Base-by-base conservation (phyloP, 2,797 vertebrate species). In the Dermochelys coriacea region DNA sequence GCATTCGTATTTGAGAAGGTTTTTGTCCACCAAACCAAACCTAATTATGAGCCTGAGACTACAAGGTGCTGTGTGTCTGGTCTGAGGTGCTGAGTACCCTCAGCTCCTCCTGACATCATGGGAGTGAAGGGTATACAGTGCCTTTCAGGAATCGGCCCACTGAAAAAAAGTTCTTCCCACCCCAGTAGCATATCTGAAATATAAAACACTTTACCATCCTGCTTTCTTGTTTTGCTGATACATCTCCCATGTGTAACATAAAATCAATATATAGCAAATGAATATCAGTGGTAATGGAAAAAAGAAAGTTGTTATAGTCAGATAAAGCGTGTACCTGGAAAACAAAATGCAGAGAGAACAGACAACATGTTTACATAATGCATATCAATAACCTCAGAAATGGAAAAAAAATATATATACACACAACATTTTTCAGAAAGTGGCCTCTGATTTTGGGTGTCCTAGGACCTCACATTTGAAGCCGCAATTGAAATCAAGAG, bases 251-350 rank as follows among this genome's bases (percentile, higher is more conserved):
- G 90, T 96, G 85, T 97, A 98, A 90, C 93, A 97, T 87, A 98
- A 97, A 97, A 98, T 98, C 95, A 98, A 97, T 95, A 98, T 97
- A 86, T 97, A 98, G 89, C 91, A 97, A 79, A 95, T 88, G 84
- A 98, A 80, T 94, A 98, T 97, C 64, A 98, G 93, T 31, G 97
- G 97, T 92, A 98, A 97, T 81, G 98, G 98, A 78, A 98, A 97
- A 96, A 98, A 98, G 84, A 98, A 98, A n/a, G 98, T 97, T 50
- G 95, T 97, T 95, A 97, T 87, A 3, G 94, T 98, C 93, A 98
- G 96, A 93, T 98, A 97, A 86, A 98, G 82, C 0, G 77, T 98
- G 83, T 98, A 98, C 95, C 97, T 98, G 88, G 47, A 95, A 95
- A 96, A 82, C 21, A 94, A 93, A 93, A 91, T 25, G 15, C 8